Evolutionary conservation across 1,140 invertebrate species (phyloP).

Genomic region (Drosophila ercepeae): DNA sequence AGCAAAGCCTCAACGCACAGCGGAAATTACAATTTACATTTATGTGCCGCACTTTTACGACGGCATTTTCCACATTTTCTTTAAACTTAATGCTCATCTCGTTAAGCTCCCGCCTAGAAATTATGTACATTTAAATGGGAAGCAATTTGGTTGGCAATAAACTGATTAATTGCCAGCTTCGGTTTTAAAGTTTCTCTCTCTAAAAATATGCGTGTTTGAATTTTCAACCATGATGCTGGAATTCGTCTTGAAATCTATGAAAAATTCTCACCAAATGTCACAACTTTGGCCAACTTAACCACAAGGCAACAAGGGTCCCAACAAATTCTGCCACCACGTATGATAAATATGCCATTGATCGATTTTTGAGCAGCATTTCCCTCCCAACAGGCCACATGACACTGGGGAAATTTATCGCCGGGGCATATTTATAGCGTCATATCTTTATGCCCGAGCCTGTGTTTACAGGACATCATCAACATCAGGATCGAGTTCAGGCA

Average conservation of each 20-base stretch:
- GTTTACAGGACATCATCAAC: conserved; percentile 76
- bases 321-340: conserved; percentile 42
- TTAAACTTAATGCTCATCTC: conserved; percentile 54
- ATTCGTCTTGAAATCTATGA: not conserved
- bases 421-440: conserved; percentile 77
- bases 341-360: conserved; percentile 82
- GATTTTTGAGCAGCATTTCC: conserved; percentile 68
- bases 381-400: not conserved
- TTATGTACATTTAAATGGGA: conserved; percentile 39
- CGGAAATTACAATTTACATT: conserved; percentile 65
- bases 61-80: conserved; percentile 49
- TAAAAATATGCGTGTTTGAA: not conserved
- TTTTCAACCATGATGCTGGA: not conserved
- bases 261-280: conserved; percentile 29
- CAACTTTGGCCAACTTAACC: conserved; percentile 28
- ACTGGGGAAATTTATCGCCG: conserved; percentile 70
- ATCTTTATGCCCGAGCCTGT: conserved; percentile 62
- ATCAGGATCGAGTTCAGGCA: conserved; percentile 20
- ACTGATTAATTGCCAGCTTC: conserved; percentile 28
- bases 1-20: conserved; percentile 24
- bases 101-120: conserved; percentile 29
- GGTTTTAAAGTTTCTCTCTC: not conserved
- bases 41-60: conserved; percentile 58
- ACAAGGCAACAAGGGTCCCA: conserved; percentile 14
- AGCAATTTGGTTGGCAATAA: conserved; percentile 37